Base-by-base conservation (phyloP, 2,888 invertebrate genomes). In the Macrosoma leucophasiata region DNA sequence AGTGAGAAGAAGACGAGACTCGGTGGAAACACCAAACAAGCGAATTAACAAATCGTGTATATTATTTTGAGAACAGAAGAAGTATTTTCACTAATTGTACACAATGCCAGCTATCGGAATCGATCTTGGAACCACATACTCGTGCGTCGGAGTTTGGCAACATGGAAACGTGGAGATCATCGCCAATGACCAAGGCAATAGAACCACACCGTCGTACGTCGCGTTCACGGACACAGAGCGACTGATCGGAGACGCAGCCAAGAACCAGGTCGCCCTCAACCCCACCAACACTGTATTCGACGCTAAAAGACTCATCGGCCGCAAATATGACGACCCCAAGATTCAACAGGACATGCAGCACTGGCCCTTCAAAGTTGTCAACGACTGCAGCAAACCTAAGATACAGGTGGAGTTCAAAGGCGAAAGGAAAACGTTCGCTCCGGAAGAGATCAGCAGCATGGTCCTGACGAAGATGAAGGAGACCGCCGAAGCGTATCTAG, bases 101-200 rank as follows among this genome's bases (percentile, higher is more conserved):
- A 58, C 49, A 57, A 79, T 77, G 79, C 74, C 76, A 64, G 76
- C 77, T 43, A 65, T 78, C 27, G 78, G 77, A 71, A 79, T 77
- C 46, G 76, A 95, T 85, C 86, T 95, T 63, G 95, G 95, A 54
- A 95, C 95, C 19, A 95, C 95, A 4, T 95, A 93, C 71, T 94
- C 93, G 18, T 92, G 93, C 62, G 93, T 94, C 26, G 93, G 92
- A 52, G 92, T 93, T n/a, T 94, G 91, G 88, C 91, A 92, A 62
- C 89, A 93, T 60, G 91, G 90, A 38, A 90, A 91, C 67, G 92
- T 93, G 41, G 92, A 92, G 65, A 92, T 92, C 63, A 94, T 95
- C 62, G 93, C 95, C 36, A 95, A 95, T 64, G 94, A 94, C 65
- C 94, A 94, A 74, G 95, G 94, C 43, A 95, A 95, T 71, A 84